These are phyloP conservation scores for Deilephila elpenor DNA, from an alignment of 2,888 invertebrate genomes.

Conservation along the genomic window DNA sequence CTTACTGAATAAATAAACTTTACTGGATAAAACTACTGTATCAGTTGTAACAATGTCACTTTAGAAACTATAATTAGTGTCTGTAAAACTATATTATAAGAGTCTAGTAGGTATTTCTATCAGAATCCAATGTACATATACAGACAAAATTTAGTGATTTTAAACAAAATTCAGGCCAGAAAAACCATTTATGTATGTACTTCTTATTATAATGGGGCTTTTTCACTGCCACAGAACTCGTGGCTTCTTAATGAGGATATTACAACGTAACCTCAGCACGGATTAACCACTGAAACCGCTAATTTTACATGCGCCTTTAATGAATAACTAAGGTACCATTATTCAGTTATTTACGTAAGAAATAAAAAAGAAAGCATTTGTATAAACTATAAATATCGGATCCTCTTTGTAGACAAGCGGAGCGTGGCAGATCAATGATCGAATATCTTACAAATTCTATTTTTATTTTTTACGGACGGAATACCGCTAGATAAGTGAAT, in stretches of 20 bases:
- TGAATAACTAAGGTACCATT: not conserved
- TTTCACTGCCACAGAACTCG: not conserved
- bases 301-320: not conserved
- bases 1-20: too few relatives aligned
- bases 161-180: too few relatives aligned
- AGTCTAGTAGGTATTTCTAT: too few relatives aligned
- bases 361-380: not conserved
- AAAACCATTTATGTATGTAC: too few relatives aligned
- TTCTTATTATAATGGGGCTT: not conserved
- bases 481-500: conserved; percentile 54
- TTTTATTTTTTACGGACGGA: conserved; percentile 49
- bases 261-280: not conserved
- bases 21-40: too few relatives aligned
- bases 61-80: too few relatives aligned
- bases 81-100: too few relatives aligned
- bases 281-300: not conserved
- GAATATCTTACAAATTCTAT: conserved; percentile 53
- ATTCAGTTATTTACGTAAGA: not conserved
- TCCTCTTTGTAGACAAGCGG: conserved; percentile 39
- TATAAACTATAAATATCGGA: not conserved
- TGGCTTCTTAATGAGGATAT: not conserved
- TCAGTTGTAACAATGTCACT: too few relatives aligned
- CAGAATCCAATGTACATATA: too few relatives aligned
- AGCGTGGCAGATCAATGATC: conserved; percentile 41
- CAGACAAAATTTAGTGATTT: too few relatives aligned